Conservation (phyloP, 2,113 vertebrate species). For the Crypturellus undulatus region DNA sequence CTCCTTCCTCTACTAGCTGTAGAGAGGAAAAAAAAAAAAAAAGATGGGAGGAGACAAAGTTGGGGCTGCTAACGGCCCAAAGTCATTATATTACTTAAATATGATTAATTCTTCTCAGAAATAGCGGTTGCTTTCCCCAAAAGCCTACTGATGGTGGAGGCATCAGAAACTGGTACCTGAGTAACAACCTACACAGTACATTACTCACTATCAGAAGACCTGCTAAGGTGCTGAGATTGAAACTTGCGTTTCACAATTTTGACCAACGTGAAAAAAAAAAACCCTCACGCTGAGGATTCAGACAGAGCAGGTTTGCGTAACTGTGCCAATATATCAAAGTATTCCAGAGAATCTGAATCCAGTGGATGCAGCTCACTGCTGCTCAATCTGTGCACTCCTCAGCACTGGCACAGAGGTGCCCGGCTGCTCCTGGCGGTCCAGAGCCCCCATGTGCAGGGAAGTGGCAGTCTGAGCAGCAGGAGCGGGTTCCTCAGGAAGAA, state of each 20-base stretch:
- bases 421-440: not conserved
- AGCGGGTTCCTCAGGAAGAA: not conserved
- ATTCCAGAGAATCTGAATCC: not conserved
- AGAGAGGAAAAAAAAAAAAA: not conserved
- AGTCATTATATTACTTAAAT: not conserved
- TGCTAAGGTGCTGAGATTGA: not conserved
- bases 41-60: not conserved
- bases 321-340: not conserved
- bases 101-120: conserved; percentile 38
- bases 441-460: not conserved
- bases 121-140: not conserved
- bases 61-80: not conserved
- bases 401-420: not conserved
- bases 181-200: not conserved
- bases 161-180: not conserved
- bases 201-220: not conserved
- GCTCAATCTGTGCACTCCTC: accelerated
- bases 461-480: not conserved
- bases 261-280: not conserved
- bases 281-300: accelerated
- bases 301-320: not conserved
- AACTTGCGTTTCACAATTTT: not conserved
- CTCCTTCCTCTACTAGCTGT: not conserved
- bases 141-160: not conserved
- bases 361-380: too few relatives aligned